Evolutionary conservation across 2,113 vertebrate genomes (phyloP), one percentile per base, ranked within the genome.

Genomic region (Boulengeromyrus knoepffleri): DNA sequence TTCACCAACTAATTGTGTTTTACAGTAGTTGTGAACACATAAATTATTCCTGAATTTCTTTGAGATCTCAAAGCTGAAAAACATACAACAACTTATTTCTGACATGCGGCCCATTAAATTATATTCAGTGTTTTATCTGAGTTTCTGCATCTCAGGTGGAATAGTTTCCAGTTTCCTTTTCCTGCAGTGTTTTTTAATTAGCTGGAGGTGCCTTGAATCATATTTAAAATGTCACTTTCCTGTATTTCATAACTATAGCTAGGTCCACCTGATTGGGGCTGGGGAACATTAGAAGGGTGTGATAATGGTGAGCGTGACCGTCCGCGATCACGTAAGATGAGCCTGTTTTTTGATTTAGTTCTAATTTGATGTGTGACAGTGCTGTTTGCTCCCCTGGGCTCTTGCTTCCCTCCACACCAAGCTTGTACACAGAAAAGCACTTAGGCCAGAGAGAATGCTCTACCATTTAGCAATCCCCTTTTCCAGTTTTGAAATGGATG

Each of bases 11-110:
- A 52, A 87, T 53, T 53, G 85, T 87, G 31, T 56, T 87, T 87
- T 39, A 53, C 1, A 87, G 85, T 19, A 3, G 50, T 5, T 87
- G 13, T 36, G 85, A 31, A 53, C 17, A 36, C 85, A 56, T 87
- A 87, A 87, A 87, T 87, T 87, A 56, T 53, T 53, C n/a, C 50
- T 21, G 47, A 31, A 87, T 53, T 53, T 87, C 84, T 31, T 87
- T 31, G 56, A 87, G 50, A 56, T 87, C 50, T 56, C 49, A 53
- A 13, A 27, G 24, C 50, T 56, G 6, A 56, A 87, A 36, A 87
- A 56, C 50, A 56, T 53, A 52, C 36, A 36, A 36, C 36, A 39
- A 39, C 27, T 53, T 87, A 87, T 53, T 56, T 87, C 50, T 31
- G 49, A 36, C 47, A 42, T 87, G n/a, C 24, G 10, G 10, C 50